Conservation (phyloP, 2,113 vertebrate genomes). For the Nanorana parkeri region DNA sequence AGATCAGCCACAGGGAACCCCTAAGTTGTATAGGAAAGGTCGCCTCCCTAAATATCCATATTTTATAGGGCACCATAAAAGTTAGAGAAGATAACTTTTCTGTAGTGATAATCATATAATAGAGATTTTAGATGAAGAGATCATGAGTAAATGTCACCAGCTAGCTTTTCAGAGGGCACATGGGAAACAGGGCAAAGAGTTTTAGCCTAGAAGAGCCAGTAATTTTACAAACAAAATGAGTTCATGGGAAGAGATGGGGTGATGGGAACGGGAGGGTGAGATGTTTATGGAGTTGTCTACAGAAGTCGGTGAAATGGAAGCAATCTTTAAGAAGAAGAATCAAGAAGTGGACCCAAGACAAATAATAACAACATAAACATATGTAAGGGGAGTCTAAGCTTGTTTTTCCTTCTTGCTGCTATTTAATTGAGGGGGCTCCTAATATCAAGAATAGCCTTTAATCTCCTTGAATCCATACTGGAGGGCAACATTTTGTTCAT, state of each 20-base stretch:
- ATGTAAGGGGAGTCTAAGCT: neutral
- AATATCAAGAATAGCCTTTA: neutral
- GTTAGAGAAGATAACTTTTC: neutral
- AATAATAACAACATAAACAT: conserved; percentile 34
- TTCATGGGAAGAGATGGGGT: conserved; percentile 30
- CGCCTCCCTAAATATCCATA: no score
- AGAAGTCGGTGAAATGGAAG: conserved; percentile 15
- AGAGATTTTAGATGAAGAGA: neutral
- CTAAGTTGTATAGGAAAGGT: no score
- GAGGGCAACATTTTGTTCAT: conserved; percentile 1
- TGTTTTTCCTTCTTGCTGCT: conserved; percentile 7
- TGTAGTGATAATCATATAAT: neutral
- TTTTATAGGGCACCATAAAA: no score
- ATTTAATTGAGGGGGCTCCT: neutral
- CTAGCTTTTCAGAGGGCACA: conserved; percentile 13
- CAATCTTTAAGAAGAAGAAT: conserved; percentile 14
- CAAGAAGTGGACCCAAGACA: neutral
- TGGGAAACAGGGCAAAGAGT: conserved; percentile 30
- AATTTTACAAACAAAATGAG: conserved; percentile 20
- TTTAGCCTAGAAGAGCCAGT: conserved; percentile 14
- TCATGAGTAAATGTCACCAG: neutral
- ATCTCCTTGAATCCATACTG: conserved; percentile 27
- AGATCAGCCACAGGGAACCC: no score
- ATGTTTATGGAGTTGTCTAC: conserved; percentile 38
- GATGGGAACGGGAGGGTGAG: conserved; percentile 17